Conservation (phyloP, 2,888 invertebrate species). For the Eupelmus urozonus region DNA sequence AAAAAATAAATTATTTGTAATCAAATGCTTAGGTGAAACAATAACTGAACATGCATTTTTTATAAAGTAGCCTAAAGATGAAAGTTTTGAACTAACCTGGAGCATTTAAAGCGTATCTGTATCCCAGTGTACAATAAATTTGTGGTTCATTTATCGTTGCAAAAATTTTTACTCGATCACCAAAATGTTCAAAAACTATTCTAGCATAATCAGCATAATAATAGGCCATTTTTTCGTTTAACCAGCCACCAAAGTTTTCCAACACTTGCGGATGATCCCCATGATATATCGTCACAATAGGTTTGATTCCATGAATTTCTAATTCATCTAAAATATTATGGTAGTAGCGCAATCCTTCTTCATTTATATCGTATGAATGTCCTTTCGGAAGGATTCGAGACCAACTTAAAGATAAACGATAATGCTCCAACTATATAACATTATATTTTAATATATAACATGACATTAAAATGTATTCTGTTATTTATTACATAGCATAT, state of each 20-base stretch:
- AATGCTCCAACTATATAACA: slow-evolving; percentile 67
- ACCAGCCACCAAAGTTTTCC: slow-evolving; percentile 83
- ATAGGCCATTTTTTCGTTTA: slow-evolving; percentile 80
- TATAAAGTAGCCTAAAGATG: no score
- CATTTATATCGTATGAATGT: slow-evolving; percentile 70
- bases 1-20: no score
- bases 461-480: not conserved
- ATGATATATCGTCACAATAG: slow-evolving; percentile 83
- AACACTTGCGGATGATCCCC: slow-evolving; percentile 82
- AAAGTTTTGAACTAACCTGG: no score
- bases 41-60: no score
- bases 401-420: slow-evolving; percentile 78
- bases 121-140: slow-evolving; percentile 79
- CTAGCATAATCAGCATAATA: slow-evolving; percentile 82
- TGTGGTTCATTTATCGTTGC: slow-evolving; percentile 88
- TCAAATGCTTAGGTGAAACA: no score
- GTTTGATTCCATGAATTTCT: slow-evolving; percentile 80
- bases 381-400: slow-evolving; percentile 78
- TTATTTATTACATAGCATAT: not conserved
- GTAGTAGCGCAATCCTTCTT: slow-evolving; percentile 78
- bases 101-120: slow-evolving; percentile 68
- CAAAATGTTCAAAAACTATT: slow-evolving; percentile 79
- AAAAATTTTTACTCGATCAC: slow-evolving; percentile 82
- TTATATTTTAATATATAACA: no score
- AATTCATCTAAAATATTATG: slow-evolving; percentile 77